Base-by-base conservation (phyloP, 2,797 vertebrate genomes). In the Eupleurogrammus muticus region DNA sequence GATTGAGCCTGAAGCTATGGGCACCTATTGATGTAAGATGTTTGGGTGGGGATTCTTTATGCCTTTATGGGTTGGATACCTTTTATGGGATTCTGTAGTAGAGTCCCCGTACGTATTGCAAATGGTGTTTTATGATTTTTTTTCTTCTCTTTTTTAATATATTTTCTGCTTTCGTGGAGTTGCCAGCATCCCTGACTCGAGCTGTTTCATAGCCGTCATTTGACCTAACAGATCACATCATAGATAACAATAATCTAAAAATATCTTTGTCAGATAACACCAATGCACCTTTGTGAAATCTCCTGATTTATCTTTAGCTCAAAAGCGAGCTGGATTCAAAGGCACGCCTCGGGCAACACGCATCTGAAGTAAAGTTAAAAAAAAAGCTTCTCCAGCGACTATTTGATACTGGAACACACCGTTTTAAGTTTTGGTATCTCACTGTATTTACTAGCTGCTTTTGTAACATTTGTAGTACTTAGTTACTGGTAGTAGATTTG, bases 1-100 rank as follows among this genome's bases (percentile, higher is more conserved):
- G 71, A 84, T 86, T 70, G 66, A 73, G 90, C 90, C 89, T 70
- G 54, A 66, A 90, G 89, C 89, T 69, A 82, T 63, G 70, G 76
- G 66, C 3, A 61, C 68, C 83, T 84, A 82, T 74, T 89, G 90
- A 89, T 91, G 80, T 63, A 67, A 77, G 68, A 87, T 85, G 85
- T 84, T 92, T 91, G 87, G 74, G 86, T n/a, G 81, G 86, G 87
- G 85, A 89, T 87, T 91, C 85, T 86, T 79, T 81, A 78, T 78
- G 66, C 78, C 67, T 79, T 89, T 67, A 80, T 86, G 51, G 80
- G 73, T 56, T 69, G 64, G 70, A 67, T 70, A 63, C 40, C 52
- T 86, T 80, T 71, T 61, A 64, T 71, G 47, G 28, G 17, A 61
- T 66, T 81, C 51, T 21, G 32, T 50, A 35, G 16, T 40, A 48